Evolutionary conservation across 1,140 invertebrate genomes (phyloP), one percentile per base, ranked within the genome.

Genomic region (Drosophila guanche): DNA sequence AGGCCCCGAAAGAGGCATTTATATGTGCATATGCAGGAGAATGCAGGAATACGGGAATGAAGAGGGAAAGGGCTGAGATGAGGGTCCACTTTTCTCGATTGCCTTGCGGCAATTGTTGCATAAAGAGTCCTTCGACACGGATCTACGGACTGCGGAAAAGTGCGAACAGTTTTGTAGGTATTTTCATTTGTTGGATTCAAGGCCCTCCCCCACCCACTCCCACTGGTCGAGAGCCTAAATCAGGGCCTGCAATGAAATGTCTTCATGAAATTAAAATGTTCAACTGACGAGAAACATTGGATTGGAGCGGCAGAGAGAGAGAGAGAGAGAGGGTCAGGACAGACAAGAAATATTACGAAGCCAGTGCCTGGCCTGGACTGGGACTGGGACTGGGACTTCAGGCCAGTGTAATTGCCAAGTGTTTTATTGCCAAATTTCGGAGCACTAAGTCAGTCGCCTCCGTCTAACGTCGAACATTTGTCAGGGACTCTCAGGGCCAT

Each of bases 351-450:
- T 66, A 57, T 65, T 53, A n/a, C n/a, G 42, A 46, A 6, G 3
- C 33, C 33, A 37, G 43, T 27, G 16, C 40, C 33, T 52, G 45
- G 48, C 27, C 60, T 20, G 16, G 16, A 1, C 16, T 20, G 40
- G 14, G 56, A 58, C 67, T 45, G 0, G 16, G 16, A 1, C 16
- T 20, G 40, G 14, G 56, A 58, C 67, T 45, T 42, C 25, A 23
- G 51, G 33, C 16, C 63, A 41, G 66, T 72, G 83, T 88, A 88
- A 88, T 88, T 88, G 83, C 75, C 79, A 69, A 88, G 83, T 89
- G 83, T 89, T 88, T 88, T 88, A 88, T 88, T 76, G 79, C 84
- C 83, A 88, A 88, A 88, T 88, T 89, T 88, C 65, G 69, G 62
- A 76, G 67, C 75, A 62, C 59, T 71, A 84, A 85, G 71, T 84